Percentiles rank a stretch among this genome's conserved stretches.
These are phyloP conservation scores for Trissoscelio sp. DNA, from an alignment of 2,888 invertebrate species.

Conservation along the genomic window DNA sequence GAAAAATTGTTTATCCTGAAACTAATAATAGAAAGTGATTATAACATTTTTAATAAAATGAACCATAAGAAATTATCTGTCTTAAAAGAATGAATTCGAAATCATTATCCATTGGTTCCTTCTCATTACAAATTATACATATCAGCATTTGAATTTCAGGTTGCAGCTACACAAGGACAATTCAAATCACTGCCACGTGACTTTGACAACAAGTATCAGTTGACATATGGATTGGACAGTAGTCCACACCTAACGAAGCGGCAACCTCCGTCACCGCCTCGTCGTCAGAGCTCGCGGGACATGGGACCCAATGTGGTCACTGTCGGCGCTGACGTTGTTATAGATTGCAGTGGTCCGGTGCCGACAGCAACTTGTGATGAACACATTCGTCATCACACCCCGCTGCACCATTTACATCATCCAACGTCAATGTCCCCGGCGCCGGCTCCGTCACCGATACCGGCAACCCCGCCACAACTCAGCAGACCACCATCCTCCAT, in stretches of 20 bases:
- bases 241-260: constrained; percentile 91
- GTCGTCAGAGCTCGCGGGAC: constrained; percentile 86
- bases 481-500: constrained; percentile 84
- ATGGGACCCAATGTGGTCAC: constrained; percentile 72
- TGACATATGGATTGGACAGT: constrained; percentile 83
- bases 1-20: too few species aligned
- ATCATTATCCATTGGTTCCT: too few species aligned
- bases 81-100: too few species aligned
- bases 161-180: constrained; percentile 82
- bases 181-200: constrained; percentile 85
- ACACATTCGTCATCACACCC: constrained; percentile 79
- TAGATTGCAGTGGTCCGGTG: constrained; percentile 83
- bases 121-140: too few species aligned
- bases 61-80: too few species aligned
- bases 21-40: too few species aligned
- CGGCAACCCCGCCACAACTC: constrained; percentile 86
- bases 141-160: too few species aligned
- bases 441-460: constrained; percentile 87
- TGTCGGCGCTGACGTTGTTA: constrained; percentile 80
- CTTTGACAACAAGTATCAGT: constrained; percentile 84
- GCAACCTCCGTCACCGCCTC: constrained; percentile 92
- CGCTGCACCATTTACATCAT: constrained; percentile 73
- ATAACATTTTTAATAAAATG: too few species aligned
- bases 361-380: constrained; percentile 83
- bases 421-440: constrained; percentile 73